These are phyloP conservation scores for Tetramorium parvispinum DNA, from an alignment of 1,140 invertebrate genomes.

Conservation along the genomic window DNA sequence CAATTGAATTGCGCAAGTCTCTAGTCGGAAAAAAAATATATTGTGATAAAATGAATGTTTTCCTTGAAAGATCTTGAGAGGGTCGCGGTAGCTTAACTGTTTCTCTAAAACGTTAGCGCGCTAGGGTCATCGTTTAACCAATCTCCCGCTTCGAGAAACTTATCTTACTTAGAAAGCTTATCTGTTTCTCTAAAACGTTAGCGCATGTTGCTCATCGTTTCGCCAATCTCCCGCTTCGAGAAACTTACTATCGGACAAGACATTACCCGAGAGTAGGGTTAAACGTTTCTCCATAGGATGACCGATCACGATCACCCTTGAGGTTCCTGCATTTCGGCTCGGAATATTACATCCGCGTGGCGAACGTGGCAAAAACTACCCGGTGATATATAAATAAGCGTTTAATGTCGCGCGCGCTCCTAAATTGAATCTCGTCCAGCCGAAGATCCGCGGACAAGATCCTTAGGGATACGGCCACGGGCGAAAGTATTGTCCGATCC, in stretches of 20 bases:
- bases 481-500: slow-evolving; percentile 72
- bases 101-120: background rate
- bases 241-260: slow-evolving; percentile 7
- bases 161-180: background rate
- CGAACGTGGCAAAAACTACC: slow-evolving; percentile 58
- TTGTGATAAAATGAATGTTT: background rate
- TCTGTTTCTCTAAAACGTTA: slow-evolving; percentile 5
- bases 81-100: background rate
- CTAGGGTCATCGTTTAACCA: background rate
- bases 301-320: background rate
- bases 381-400: slow-evolving; percentile 72
- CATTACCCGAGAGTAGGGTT: background rate
- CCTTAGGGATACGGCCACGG: slow-evolving; percentile 50
- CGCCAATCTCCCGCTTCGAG: background rate
- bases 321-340: background rate
- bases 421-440: slow-evolving; percentile 82
- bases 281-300: slow-evolving; percentile 13
- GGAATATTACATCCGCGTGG: background rate
- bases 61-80: background rate
- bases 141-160: background rate
- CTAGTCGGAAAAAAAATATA: background rate
- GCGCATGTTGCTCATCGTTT: background rate
- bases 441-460: slow-evolving; percentile 74
- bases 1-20: background rate
- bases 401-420: slow-evolving; percentile 74